A percentile compares a stretch with the other conserved stretches of the same genome.
These are phyloP conservation scores for Aleadryas rufinucha DNA, from an alignment of 2,113 vertebrate genomes.

Conservation along the genomic window DNA sequence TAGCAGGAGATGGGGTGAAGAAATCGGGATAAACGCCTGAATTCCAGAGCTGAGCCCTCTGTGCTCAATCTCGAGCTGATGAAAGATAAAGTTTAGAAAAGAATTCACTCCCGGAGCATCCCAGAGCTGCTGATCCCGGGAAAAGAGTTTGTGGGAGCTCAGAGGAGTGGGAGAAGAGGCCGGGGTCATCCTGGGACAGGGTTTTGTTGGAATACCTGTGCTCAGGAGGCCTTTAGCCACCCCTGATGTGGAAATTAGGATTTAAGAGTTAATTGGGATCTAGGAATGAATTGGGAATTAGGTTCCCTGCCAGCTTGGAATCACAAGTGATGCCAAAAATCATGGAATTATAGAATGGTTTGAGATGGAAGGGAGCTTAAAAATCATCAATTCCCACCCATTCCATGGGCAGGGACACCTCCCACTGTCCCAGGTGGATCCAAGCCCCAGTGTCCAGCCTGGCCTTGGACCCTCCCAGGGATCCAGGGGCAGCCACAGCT, in stretches of 20 bases:
- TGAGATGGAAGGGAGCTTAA: no score
- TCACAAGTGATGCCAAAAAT: fast-evolving
- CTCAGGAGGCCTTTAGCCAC: not conserved
- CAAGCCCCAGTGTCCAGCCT: not conserved
- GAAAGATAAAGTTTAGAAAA: not conserved
- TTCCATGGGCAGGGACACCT: not conserved
- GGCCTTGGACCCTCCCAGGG: not conserved
- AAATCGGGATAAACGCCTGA: fast-evolving
- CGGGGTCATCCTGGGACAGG: not conserved
- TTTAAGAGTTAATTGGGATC: not conserved
- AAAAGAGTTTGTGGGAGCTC: not conserved
- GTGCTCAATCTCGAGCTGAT: fast-evolving
- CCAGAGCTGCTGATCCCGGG: fast-evolving
- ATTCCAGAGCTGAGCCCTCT: not conserved
- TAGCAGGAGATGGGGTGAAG: not conserved
- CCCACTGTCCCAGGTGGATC: fast-evolving
- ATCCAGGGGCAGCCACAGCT: not conserved
- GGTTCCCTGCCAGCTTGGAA: not conserved
- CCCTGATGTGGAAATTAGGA: not conserved
- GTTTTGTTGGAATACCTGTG: not conserved
- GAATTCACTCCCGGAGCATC: not conserved
- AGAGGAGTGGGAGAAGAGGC: not conserved
- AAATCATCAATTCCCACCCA: not conserved
- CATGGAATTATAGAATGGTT: not conserved
- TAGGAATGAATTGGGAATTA: not conserved